Evolutionary conservation across 2,888 invertebrate species (phyloP), one percentile per base, ranked within the genome.

Genomic region (Latrodectus hesperus): DNA sequence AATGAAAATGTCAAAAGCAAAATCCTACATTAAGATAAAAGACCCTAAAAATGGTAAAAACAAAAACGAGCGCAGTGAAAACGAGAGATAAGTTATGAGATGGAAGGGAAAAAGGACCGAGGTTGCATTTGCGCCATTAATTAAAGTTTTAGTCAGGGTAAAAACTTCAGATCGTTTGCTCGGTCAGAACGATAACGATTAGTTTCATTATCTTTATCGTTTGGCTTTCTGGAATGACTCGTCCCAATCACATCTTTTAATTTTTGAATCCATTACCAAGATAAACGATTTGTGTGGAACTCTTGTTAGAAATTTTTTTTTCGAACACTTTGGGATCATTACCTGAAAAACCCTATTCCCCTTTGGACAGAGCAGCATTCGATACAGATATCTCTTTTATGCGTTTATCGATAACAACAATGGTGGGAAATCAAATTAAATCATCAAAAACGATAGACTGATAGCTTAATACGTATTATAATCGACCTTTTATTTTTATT

Each of bases 221-320:
- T 55, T 76, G 67, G 65, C 72, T 77, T 81, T 86, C 49, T 22
- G 55, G 65, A 81, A 49, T 8, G 68, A 70, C 53, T 52, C 55
- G 86, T 71, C 86, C 49, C 55, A 38, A 55, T 76, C 76, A 75
- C 77, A 80, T 86, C 81, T 81, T 81, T 86, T 86, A 86, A 86
- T 86, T 86, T 86, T 49, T 65, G 71, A 64, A 86, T 81, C 86
- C 86, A 86, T 86, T 81, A 81, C 53, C 22, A 76, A 79, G 85
- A 85, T 78, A 85, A 74, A 79, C 70, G 74, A 70, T 85, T 84
- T 78, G 73, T 51, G 22, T 70, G 74, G 22, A 67, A 49, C 70
- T 75, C 79, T 75, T 84, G 79, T 74, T 74, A 6, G 68, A 78
- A 70, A 38, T n/a, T 51, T 72, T 84, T 84, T 84, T 49, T 60